A percentile compares a stretch with the other conserved stretches of the same genome.
Conservation (phyloP, 2,113 vertebrate genomes). For the Terrapene triunguis region DNA sequence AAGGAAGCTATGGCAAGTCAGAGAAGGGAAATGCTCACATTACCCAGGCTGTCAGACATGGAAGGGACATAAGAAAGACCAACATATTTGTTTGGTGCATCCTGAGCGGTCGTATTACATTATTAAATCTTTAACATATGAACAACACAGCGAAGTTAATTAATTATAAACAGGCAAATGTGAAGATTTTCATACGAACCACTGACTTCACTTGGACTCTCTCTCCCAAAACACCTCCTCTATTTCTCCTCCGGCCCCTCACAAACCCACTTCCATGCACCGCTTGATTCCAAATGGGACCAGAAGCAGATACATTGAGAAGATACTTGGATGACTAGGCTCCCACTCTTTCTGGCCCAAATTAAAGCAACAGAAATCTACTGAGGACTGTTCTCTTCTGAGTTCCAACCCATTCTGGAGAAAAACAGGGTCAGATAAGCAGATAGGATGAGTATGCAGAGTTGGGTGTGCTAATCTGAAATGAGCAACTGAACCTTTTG, state of each 20-base stretch:
- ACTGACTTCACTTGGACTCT: background rate
- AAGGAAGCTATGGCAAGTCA: background rate
- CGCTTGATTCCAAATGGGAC: background rate
- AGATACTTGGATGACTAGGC: rapidly evolving
- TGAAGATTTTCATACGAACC: background rate
- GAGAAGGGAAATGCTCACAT: rapidly evolving
- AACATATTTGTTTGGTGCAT: background rate
- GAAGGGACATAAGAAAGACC: background rate
- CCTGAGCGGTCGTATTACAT: background rate
- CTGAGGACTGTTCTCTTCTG: background rate
- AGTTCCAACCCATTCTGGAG: rapidly evolving
- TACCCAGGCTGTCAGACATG: rapidly evolving
- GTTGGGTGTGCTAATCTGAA: background rate
- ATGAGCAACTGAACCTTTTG: rapidly evolving
- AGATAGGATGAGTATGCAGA: rapidly evolving
- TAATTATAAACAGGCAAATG: background rate
- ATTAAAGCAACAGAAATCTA: background rate
- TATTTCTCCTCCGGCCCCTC: background rate
- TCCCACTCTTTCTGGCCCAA: background rate
- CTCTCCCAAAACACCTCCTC: background rate
- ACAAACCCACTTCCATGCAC: background rate
- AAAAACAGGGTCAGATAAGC: rapidly evolving
- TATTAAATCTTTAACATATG: background rate
- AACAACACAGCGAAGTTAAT: slow-evolving; percentile 28
- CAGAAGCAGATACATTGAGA: background rate